Evolutionary conservation across 1,140 invertebrate genomes (phyloP).

Genomic region (Zaprionus camerounensis): DNA sequence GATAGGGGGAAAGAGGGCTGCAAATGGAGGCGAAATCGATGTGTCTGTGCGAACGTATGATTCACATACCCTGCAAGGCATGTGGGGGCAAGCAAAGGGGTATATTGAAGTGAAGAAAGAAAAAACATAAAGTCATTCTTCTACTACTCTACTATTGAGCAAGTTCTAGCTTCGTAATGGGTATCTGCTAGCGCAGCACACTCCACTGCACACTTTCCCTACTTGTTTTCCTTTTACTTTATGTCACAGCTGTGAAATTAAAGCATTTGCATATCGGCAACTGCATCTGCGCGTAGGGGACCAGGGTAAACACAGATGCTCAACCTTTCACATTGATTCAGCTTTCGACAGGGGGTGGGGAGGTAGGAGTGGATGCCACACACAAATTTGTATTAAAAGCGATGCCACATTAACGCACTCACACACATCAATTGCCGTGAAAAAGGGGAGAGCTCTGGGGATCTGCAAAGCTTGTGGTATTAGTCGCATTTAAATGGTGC

Average conservation of each 20-base stretch:
- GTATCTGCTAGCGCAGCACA: not conserved
- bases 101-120: not conserved
- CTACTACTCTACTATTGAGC: not conserved
- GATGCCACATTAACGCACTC: not conserved
- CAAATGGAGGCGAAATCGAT: conserved; percentile 15
- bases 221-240: conserved; percentile 46
- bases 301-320: conserved; percentile 29
- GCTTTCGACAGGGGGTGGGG: conserved; percentile 4
- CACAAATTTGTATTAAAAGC: conserved; percentile 19
- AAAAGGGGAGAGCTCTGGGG: not conserved
- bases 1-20: not conserved
- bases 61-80: not conserved
- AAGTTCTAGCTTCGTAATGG: not conserved
- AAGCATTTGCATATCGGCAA: conserved; percentile 72
- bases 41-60: conserved; percentile 13
- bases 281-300: conserved; percentile 37
- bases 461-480: not conserved
- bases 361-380: not conserved
- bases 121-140: not conserved
- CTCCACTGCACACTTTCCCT: not conserved
- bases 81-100: not conserved
- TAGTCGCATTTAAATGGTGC: not conserved
- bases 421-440: not conserved
- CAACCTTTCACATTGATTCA: conserved; percentile 23
- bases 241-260: conserved; percentile 64